Evolutionary conservation across 2,888 invertebrate genomes (phyloP), one percentile per base, ranked within the genome.

Genomic region (Mythimna vitellina): DNA sequence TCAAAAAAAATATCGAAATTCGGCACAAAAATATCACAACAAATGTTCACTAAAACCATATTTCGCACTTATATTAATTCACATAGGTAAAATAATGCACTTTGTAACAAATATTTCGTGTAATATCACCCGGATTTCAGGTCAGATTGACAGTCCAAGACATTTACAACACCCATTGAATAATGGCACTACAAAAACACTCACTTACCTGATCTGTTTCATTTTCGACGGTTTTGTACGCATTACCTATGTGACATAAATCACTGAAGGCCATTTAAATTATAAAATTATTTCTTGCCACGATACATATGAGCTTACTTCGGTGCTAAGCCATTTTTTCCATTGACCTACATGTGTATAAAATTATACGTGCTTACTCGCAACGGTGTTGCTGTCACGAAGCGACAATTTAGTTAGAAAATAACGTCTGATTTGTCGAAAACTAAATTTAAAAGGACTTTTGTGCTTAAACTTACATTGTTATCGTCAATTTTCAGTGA

Each of bases 191-290:
- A 91, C 86, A 89, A 93, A 90, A 92, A 90, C 88, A 88, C 90
- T 90, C 76, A 91, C 95, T 94, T 92, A 96, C 96, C 94, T 95
- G 95, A 91, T 96, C 96, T 83, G 93, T 88, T 90, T 96, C 96
- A 96, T 96, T 96, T 96, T 96, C 96, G 89, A 95, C 92, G 89
- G 92, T 92, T 95, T 96, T 96, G 89, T 93, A 96, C 92, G 95
- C 94, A 93, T 96, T 96, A 90, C 94, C 91, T 95, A 95, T 90
- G 91, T 94, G 96, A 93, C 96, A 96, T 93, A 96, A 92, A 95
- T 96, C 96, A 96, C 96, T 96, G 96, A 95, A 96, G 94, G 96
- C 96, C 96, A 96, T 96, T 96, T 96, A 96, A 94, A 96, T 93
- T 94, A 94, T 87, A 93, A 96, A 94, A 92, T 92, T 95, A 93